Percentiles rank a stretch among this genome's conserved stretches.
Conservation (phyloP, 2,113 vertebrate species). For the Leptobrachium ailaonicum region DNA sequence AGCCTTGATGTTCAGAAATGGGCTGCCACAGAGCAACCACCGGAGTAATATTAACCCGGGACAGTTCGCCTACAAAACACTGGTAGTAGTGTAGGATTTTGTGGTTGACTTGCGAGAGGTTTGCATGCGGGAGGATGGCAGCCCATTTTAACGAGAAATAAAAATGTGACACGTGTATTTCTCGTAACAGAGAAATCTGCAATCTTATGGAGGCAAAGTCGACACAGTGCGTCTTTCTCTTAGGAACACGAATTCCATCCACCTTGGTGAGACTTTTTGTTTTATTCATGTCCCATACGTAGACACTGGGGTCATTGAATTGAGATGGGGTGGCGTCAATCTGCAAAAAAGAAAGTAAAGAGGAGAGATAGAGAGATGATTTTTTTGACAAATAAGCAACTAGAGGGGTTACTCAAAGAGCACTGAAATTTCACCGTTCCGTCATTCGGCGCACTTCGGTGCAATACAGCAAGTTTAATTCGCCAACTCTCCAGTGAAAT, state of each 20-base stretch:
- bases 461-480: too few species aligned
- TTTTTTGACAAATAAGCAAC: too few species aligned
- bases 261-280: slow-evolving; percentile 80
- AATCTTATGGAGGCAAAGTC: slow-evolving; percentile 82
- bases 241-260: slow-evolving; percentile 66
- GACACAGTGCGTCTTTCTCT: slow-evolving; percentile 72
- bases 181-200: slow-evolving; percentile 78
- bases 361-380: too few species aligned
- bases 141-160: slow-evolving; percentile 94
- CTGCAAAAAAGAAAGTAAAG: slow-evolving; percentile 58
- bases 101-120: slow-evolving; percentile 74
- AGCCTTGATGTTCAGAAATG: slow-evolving; percentile 70
- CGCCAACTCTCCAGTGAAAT: too few species aligned
- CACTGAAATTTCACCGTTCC: too few species aligned
- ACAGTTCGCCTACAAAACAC: slow-evolving; percentile 84
- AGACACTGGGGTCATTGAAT: slow-evolving; percentile 85
- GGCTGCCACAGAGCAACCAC: slow-evolving; percentile 93
- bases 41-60: slow-evolving; percentile 81
- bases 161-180: slow-evolving; percentile 81
- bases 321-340: slow-evolving; percentile 84
- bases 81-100: slow-evolving; percentile 84
- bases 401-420: too few species aligned
- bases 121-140: slow-evolving; percentile 79
- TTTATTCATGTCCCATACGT: slow-evolving; percentile 87
- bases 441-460: too few species aligned